Base-by-base conservation (phyloP, 2,888 invertebrate species). In the Caenorhabditis virilis region DNA sequence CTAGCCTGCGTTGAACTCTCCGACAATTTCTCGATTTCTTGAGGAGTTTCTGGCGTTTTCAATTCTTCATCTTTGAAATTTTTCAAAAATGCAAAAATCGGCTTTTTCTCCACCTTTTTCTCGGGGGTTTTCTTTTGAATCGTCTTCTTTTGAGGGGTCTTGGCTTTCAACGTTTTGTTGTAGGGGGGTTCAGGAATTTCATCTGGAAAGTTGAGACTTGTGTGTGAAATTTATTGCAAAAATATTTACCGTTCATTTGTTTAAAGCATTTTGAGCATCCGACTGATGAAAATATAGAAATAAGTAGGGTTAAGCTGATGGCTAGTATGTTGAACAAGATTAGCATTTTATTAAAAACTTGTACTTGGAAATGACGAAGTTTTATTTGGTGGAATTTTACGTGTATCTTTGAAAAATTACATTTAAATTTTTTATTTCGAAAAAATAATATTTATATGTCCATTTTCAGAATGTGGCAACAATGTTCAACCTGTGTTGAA, bases 1-100 rank as follows among this genome's bases (percentile, higher is more conserved):
- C 20, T 22, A 20, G 9, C 33, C 35, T 62, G 62, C 16, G 62
- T 56, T 11, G 47, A 43, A 23, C 22, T 55, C 61, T n/a, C n/a
- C n/a, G n/a, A n/a, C n/a, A n/a, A n/a, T n/a, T n/a, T n/a, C n/a
- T n/a, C n/a, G n/a, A n/a, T n/a, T n/a, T n/a, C n/a, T n/a, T n/a
- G n/a, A n/a, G n/a, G n/a, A n/a, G 47, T 7, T n/a, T 27, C 33
- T 13, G 56, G 25, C 6, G 56, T 52, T 18, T 52, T 52, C 42
- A 52, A 15, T 16, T 53, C 48, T 22, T 61, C 55, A 11, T 56
- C 62, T 27, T 56, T 52, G 15, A 20, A 4, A 20, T 7, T 7
- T 22, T 6, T 20, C 7, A 41, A 22, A 20, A 41, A 41, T 20
- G 9, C 4, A 22, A 7, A 7, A 20, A 20, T 41, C 4, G 5